Evolutionary conservation across 1,140 invertebrate species (phyloP).

Genomic region (Zaprionus gabonicus): DNA sequence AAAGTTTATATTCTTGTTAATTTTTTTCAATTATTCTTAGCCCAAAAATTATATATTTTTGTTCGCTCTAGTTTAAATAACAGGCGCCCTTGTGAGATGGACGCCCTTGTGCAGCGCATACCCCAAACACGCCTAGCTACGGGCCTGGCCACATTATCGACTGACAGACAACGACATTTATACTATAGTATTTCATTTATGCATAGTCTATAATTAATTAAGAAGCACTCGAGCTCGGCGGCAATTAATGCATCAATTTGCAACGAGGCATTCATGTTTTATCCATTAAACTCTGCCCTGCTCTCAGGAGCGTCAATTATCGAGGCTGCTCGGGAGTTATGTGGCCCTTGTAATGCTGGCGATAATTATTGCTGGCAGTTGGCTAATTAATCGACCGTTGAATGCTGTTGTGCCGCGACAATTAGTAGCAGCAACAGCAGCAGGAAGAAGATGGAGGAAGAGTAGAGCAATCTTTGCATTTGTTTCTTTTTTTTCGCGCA

Average conservation of each 20-base stretch:
- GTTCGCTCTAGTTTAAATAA: too few species aligned
- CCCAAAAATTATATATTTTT: too few species aligned
- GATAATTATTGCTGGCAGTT: conserved; percentile 40
- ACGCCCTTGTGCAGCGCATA: too few species aligned
- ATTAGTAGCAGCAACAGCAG: background rate
- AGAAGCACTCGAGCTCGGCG: conserved; percentile 6
- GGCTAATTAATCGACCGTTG: conserved; percentile 37
- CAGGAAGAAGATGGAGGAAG: too few species aligned
- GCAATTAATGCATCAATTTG: conserved; percentile 43
- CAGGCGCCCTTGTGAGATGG: too few species aligned
- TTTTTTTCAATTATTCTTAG: too few species aligned
- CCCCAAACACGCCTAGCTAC: too few species aligned
- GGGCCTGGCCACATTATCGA: background rate
- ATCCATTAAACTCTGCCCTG: conserved; percentile 34
- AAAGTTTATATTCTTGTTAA: too few species aligned
- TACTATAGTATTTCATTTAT: conserved; percentile 7
- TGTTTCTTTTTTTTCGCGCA: conserved; percentile 35
- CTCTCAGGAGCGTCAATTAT: conserved; percentile 17
- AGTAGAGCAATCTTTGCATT: background rate
- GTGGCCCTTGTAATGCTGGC: conserved; percentile 29
- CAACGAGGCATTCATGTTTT: conserved; percentile 31
- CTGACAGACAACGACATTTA: background rate
- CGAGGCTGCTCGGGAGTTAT: conserved; percentile 15
- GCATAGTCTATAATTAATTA: conserved; percentile 26
- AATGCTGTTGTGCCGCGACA: conserved; percentile 1